A percentile compares a stretch with the other conserved stretches of the same genome.
Evolutionary conservation across 2,888 invertebrate genomes (phyloP).

Genomic region (Drosophila suboccidentalis): DNA sequence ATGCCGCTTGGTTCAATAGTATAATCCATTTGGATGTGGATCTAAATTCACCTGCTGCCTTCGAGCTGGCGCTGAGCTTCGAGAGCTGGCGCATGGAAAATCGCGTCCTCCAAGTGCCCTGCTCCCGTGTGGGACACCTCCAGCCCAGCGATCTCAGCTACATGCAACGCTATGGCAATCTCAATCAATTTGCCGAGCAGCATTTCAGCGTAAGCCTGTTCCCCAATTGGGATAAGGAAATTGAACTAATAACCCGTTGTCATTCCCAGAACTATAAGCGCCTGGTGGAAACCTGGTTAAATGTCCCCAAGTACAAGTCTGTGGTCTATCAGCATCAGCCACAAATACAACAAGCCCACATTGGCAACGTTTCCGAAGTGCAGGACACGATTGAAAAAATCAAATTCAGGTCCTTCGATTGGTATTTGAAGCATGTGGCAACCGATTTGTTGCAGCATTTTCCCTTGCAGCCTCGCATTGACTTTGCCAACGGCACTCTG

Average conservation of each 20-base stretch:
- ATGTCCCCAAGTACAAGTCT: conserved; percentile 92
- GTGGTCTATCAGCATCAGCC: conserved; percentile 92
- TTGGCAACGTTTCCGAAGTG: conserved; percentile 34
- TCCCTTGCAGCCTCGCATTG: conserved; percentile 93
- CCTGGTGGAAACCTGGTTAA: conserved; percentile 99
- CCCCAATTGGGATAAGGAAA: not conserved
- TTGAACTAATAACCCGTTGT: not conserved
- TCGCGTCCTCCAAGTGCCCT: conserved; percentile 95
- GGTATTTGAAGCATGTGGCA: conserved; percentile 96
- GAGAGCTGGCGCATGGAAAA: conserved; percentile 98
- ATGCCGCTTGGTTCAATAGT: conserved; percentile 95
- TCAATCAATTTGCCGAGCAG: conserved; percentile 86
- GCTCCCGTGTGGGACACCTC: conserved; percentile 95
- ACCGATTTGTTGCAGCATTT: conserved; percentile 94
- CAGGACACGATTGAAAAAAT: conserved; percentile 76
- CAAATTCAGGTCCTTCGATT: conserved; percentile 90
- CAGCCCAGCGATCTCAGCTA: conserved; percentile 95
- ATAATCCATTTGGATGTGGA: conserved; percentile 96
- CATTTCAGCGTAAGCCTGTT: conserved; percentile 16
- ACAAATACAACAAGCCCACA: conserved; percentile 89
- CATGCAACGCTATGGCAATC: conserved; percentile 96
- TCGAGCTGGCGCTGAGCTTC: conserved; percentile 97
- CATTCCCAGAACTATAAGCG: conserved; percentile 91
- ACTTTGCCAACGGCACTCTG: conserved; percentile 92
- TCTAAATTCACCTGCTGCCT: conserved; percentile 97